Base-by-base conservation (phyloP, 2,888 invertebrate species). In the Drosophila infuscata region DNA sequence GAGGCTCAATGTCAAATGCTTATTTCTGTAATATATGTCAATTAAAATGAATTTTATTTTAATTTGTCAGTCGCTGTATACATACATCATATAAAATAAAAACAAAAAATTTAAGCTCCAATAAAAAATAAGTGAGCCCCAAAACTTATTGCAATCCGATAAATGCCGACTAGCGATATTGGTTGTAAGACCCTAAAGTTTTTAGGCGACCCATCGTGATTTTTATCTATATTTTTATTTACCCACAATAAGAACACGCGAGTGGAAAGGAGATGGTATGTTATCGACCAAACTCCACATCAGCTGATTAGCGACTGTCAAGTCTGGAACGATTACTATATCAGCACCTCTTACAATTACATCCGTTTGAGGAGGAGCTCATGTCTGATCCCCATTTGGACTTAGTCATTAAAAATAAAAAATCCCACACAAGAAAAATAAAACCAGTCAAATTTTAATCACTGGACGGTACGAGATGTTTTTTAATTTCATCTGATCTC, bases 401-500 rank as follows among this genome's bases (percentile, higher is more conserved):
- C 48, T 29, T 25, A 2, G 20, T 2, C 29, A n/a, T 17, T 30
- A 30, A 3, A 51, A n/a, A 20, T 3, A 36, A 11, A 32, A 12
- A 48, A 5, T 38, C 0, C 53, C 2, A 15, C 3, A 15, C 12
- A 46, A 49, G 5, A 11, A 15, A 43, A 52, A 52, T 41, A 33
- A 30, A 53, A 46, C 12, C 5, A 17, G 30, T 9, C 2, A 32
- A 20, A 41, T 20, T 57, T 9, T 20, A 57, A 43, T 57, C 57
- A 57, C 57, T 57, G 43, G 57, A 41, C n/a, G 41, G 56, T 30
- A 41, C 12, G 15, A 51, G 41, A 41, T 57, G 38, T 43, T 57
- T 57, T 41, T 61, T 59, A 20, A 58, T 36, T 60, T 60, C 32
- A 56, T 46, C 41, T 46, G 56, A 46, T 57, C 9, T 70, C 36